A percentile compares a stretch with the other conserved stretches of the same genome.
phyloP scores from a whole-genome alignment of 2,888 invertebrate species.

The Thumatha senex region DNA sequence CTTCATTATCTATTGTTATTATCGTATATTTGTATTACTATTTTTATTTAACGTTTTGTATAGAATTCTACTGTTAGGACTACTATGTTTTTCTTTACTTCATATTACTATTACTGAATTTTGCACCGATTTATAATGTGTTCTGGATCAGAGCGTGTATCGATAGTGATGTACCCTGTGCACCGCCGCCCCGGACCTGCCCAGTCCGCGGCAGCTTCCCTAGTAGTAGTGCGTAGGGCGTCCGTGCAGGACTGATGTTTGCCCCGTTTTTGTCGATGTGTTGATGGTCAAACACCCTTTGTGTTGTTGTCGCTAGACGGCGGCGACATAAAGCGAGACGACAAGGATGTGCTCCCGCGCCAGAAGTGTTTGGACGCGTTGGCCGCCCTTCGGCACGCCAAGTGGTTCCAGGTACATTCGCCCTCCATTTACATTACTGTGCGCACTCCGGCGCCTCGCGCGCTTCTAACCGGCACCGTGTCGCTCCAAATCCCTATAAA shows the following conservation, averaged over 20 bases:
- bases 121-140: no score
- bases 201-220: neutral
- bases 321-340: conserved; percentile 88
- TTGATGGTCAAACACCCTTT: conserved; percentile 92
- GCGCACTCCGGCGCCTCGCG: conserved; percentile 60
- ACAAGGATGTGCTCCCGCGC: conserved; percentile 98
- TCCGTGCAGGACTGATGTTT: conserved; percentile 59
- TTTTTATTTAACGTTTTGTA: conserved; percentile 37
- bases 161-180: no score
- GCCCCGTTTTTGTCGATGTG: conserved; percentile 77
- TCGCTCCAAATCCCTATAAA: no score
- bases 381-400: conserved; percentile 99
- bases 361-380: conserved; percentile 99
- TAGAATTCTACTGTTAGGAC: conserved; percentile 18
- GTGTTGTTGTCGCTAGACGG: conserved; percentile 83
- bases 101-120: neutral
- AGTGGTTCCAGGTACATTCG: conserved; percentile 98
- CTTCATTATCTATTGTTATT: conserved; percentile 36
- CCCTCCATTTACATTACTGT: conserved; percentile 70
- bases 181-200: no score
- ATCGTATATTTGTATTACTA: conserved; percentile 45
- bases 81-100: conserved; percentile 3
- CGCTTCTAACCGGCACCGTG: neutral
- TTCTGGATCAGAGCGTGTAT: no score
- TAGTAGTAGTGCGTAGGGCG: conserved; percentile 26